Percentiles rank a stretch among this genome's conserved stretches.
Evolutionary conservation across 2,113 vertebrate genomes (phyloP).

Genomic region (Morone chrysops): DNA sequence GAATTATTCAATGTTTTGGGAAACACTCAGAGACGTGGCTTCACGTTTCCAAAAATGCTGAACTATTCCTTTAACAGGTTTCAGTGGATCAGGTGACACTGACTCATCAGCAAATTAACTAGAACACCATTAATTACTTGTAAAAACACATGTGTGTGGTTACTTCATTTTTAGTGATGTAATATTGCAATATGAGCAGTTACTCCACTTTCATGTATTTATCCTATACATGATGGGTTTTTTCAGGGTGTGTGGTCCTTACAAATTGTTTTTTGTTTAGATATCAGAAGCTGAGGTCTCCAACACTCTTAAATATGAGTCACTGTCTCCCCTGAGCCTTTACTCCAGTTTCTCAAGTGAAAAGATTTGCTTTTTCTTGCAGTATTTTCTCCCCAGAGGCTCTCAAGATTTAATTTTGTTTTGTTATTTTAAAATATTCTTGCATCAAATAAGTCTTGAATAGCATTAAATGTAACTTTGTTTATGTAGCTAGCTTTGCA

Average conservation of each 20-base stretch:
- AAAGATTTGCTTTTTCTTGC: neutral
- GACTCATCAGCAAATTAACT: slow-evolving; percentile 18
- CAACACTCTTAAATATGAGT: neutral
- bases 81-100: neutral
- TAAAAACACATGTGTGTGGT: neutral
- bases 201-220: neutral
- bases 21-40: neutral
- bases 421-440: neutral
- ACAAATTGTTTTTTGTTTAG: neutral
- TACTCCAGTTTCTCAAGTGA: neutral
- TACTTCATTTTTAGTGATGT: neutral
- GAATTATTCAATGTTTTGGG: neutral
- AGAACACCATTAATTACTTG: neutral
- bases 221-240: neutral
- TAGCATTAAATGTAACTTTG: neutral
- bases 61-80: slow-evolving; percentile 1
- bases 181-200: neutral
- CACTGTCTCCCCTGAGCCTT: neutral
- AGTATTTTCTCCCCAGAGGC: neutral
- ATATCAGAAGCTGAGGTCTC: neutral
- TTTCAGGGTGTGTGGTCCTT: neutral
- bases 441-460: neutral
- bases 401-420: neutral
- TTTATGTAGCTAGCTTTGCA: neutral
- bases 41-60: neutral